phyloP scores from a whole-genome alignment of 2,113 vertebrate genomes.

The Odontophorus gujanensis region DNA sequence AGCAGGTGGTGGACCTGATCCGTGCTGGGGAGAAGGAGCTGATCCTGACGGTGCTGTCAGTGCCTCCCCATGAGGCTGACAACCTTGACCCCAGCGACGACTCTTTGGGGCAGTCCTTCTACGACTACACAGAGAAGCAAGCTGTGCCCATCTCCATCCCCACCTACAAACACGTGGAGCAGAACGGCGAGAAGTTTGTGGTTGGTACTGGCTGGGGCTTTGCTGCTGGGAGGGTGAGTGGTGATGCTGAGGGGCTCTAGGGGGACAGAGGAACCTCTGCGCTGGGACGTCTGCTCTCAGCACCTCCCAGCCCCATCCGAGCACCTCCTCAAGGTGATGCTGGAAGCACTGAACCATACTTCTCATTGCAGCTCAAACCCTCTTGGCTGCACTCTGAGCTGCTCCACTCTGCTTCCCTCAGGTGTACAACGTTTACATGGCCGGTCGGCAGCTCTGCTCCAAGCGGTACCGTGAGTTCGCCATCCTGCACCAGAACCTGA shows the following conservation, averaged over 20 bases:
- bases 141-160: conserved; percentile 97
- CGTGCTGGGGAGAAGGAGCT: conserved; percentile 94
- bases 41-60: conserved; percentile 91
- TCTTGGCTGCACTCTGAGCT: background rate
- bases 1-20: conserved; percentile 99
- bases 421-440: conserved; percentile 99
- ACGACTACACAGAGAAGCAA: conserved; percentile 96
- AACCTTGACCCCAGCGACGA: conserved; percentile 92
- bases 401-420: conserved; percentile 17
- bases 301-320: background rate
- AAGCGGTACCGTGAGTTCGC: conserved; percentile 96
- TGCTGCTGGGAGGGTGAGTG: background rate
- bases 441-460: conserved; percentile 93
- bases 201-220: conserved; percentile 77
- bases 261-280: background rate
- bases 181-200: conserved; percentile 97
- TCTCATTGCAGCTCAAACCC: background rate
- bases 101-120: conserved; percentile 87
- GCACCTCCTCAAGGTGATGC: background rate
- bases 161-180: conserved; percentile 97
- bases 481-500: conserved; percentile 95
- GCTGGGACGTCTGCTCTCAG: background rate
- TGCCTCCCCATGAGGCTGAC: conserved; percentile 92
- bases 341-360: background rate
- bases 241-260: no score